Conservation (phyloP, 2,797 vertebrate genomes). For the Selene dorsalis region DNA sequence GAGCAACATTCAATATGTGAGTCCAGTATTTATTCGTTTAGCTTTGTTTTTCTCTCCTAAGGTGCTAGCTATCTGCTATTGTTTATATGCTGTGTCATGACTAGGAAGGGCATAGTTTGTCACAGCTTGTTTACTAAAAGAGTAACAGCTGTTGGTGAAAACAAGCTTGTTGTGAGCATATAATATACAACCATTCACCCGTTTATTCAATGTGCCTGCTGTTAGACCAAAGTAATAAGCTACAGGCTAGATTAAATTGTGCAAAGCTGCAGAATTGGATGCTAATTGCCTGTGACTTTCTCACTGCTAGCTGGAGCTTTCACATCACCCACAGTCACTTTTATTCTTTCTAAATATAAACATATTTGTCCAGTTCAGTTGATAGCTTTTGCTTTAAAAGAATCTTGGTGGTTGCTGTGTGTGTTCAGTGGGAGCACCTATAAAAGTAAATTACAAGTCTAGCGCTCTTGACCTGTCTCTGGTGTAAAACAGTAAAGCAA, state of each 20-base stretch:
- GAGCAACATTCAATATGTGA: background rate
- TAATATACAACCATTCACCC: background rate
- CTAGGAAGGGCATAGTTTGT: background rate
- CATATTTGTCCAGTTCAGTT: constrained; percentile 10
- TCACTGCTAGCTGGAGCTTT: background rate
- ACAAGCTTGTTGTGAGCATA: background rate
- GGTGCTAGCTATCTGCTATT: background rate
- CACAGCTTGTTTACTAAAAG: background rate
- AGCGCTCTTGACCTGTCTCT: background rate
- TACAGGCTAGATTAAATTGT: background rate
- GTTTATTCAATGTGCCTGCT: background rate
- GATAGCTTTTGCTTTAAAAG: background rate
- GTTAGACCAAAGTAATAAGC: background rate
- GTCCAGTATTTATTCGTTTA: background rate
- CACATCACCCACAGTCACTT: background rate
- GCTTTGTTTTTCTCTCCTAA: background rate
- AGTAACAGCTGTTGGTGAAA: background rate
- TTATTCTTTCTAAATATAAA: constrained; percentile 4
- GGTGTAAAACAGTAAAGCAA: background rate
- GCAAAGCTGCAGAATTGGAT: background rate
- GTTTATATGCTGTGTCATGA: background rate
- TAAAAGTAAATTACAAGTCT: constrained; percentile 1
- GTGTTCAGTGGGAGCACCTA: constrained; percentile 1
- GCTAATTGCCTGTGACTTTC: background rate
- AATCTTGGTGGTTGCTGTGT: constrained; percentile 1